Conservation (phyloP, 2,113 vertebrate species). For the Panthera leo region DNA sequence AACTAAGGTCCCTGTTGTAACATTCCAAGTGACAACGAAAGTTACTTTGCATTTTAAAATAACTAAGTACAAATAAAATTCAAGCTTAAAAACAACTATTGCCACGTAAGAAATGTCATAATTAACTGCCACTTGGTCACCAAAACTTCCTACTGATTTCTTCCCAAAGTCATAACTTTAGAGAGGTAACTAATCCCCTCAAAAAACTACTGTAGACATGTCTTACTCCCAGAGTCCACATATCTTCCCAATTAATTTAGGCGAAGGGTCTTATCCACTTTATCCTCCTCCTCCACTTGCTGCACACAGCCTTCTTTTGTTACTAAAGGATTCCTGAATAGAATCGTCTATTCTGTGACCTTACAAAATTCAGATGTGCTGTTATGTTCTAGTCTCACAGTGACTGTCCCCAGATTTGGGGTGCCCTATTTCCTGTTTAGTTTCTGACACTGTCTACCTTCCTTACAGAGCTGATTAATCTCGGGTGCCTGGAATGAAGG, state of each 20-base stretch:
- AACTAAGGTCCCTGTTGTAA: background rate
- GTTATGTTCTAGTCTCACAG: slow-evolving; percentile 65
- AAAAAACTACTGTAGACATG: background rate
- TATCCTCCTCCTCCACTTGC: slow-evolving; percentile 40
- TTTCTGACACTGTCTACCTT: slow-evolving; percentile 64
- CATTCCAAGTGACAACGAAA: background rate
- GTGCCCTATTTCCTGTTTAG: slow-evolving; percentile 78
- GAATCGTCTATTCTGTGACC: slow-evolving; percentile 75
- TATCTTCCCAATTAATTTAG: slow-evolving; percentile 53
- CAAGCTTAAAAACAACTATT: background rate
- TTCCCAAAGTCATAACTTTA: slow-evolving; percentile 20
- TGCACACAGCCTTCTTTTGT: slow-evolving; percentile 51
- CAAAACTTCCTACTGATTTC: slow-evolving; percentile 13
- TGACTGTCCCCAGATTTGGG: slow-evolving; percentile 71
- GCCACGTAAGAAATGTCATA: background rate
- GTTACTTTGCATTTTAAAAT: slow-evolving; percentile 12
- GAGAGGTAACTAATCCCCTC: background rate
- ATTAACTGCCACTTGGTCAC: background rate
- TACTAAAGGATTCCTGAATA: slow-evolving; percentile 76
- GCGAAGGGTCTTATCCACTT: slow-evolving; percentile 23
- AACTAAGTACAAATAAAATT: slow-evolving; percentile 39
- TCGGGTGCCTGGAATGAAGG: slow-evolving; percentile 75
- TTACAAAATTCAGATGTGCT: slow-evolving; percentile 72
- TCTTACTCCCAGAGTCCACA: slow-evolving; percentile 2
- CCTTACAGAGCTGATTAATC: slow-evolving; percentile 77